Base-by-base conservation (phyloP, 2,113 vertebrate species). In the Gymnocephalus cernua region DNA sequence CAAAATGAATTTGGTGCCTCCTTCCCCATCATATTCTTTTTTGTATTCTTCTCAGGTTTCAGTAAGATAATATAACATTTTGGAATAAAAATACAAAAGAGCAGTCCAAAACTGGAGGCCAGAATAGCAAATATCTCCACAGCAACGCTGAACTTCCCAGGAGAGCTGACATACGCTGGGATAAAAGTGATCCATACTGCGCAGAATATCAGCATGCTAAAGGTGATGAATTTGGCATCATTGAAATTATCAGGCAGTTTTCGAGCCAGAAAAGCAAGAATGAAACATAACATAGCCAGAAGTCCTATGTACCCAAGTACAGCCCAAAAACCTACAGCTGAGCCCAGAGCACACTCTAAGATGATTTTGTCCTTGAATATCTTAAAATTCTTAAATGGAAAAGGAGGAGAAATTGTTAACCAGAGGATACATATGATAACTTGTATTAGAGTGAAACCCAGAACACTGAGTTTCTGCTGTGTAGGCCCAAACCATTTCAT, bases 71-170 rank as follows among this genome's bases (percentile, higher is more conserved):
- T 77, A 5, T 93, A 94, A 82, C 94, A 95, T 90, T 95, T 95
- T 51, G 94, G 94, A 3, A 93, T 38, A 63, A 95, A 95, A 54
- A 95, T 95, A 71, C 94, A 95, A 74, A 94, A 75, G 0, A 95
- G 78, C 0, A 95, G 68, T 16, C 93, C 94, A 92, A 93, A 95
- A 61, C 90, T 94, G 0, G 95, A 95, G 0, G 94, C 91, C 59
- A 95, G 80, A 61, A 96, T 95, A 0, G 95, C 95, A 95, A 96
- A 96, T 44, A 96, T 93, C 32, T 95, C 95, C 3, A 95, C 94
- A 57, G 95, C 94, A 13, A 95, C 94, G 50, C 94, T 95, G 45
- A 94, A 94, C 76, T 95, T 96, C 2, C 94, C 95, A 41, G 95
- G 95, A 53, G 95, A 95, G 77, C 95, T 96, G 75, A 95, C 86